phyloP scores from a whole-genome alignment of 2,113 vertebrate species.

The Onychostoma macrolepis region DNA sequence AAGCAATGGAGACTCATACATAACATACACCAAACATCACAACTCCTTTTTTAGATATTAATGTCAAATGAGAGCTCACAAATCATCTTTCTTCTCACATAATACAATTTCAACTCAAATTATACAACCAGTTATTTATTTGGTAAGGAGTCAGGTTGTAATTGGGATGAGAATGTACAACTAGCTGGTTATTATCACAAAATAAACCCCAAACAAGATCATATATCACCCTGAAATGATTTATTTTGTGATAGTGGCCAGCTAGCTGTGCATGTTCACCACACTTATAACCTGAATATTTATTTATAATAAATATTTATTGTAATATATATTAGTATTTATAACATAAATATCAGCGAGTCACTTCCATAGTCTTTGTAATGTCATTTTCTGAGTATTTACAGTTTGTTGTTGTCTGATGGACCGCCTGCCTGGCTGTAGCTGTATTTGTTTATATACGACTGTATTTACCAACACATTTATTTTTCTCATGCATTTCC shows the following conservation, averaged over 20 bases:
- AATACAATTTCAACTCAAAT: neutral
- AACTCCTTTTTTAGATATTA: neutral
- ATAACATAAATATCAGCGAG: neutral
- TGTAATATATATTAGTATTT: no score
- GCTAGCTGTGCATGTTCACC: neutral
- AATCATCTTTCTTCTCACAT: neutral
- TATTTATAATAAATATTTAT: neutral
- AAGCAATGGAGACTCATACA: neutral
- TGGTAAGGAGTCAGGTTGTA: neutral
- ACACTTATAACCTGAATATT: neutral
- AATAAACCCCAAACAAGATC: no score
- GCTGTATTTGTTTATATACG: neutral
- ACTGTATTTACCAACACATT: neutral
- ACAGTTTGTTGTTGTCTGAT: no score
- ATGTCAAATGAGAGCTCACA: neutral
- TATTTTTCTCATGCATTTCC: neutral
- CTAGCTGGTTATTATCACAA: neutral
- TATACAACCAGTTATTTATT: neutral
- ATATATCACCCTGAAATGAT: neutral
- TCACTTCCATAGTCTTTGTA: neutral
- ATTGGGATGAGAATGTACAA: neutral
- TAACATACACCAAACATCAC: neutral
- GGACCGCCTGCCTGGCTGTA: neutral
- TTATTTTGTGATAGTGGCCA: neutral
- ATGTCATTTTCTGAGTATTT: neutral